phyloP scores from a whole-genome alignment of 2,888 invertebrate species.

The Carcina quercana region DNA sequence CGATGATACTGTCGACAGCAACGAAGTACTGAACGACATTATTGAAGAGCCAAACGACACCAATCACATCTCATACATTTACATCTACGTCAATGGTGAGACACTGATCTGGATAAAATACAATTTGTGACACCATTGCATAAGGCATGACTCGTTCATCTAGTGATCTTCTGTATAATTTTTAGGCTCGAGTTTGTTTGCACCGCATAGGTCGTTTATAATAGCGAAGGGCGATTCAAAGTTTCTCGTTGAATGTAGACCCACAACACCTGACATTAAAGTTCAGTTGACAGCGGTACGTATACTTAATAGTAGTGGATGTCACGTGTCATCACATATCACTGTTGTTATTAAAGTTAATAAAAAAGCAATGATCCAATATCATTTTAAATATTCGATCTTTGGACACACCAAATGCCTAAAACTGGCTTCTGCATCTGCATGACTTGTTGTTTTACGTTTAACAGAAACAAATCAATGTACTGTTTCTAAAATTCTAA shows the following conservation, averaged over 20 bases:
- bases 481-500: too few relatives aligned
- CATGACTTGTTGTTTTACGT: too few relatives aligned
- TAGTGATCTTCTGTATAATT: slow-evolving; percentile 30
- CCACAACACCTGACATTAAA: slow-evolving; percentile 56
- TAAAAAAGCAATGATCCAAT: too few relatives aligned
- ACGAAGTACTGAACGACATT: slow-evolving; percentile 35
- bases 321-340: too few relatives aligned
- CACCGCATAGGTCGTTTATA: slow-evolving; percentile 53
- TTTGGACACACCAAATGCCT: too few relatives aligned
- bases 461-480: too few relatives aligned
- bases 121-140: slow-evolving; percentile 4
- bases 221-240: slow-evolving; percentile 35
- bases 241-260: slow-evolving; percentile 61
- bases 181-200: slow-evolving; percentile 60
- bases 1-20: slow-evolving; percentile 45
- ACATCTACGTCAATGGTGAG: slow-evolving; percentile 66
- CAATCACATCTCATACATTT: slow-evolving; percentile 49
- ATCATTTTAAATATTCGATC: too few relatives aligned
- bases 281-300: slow-evolving; percentile 53
- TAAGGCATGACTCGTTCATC: slow-evolving; percentile 14
- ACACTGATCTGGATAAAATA: slow-evolving; percentile 5
- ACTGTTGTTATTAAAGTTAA: too few relatives aligned
- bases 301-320: slow-evolving; percentile 26
- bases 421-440: too few relatives aligned
- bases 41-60: slow-evolving; percentile 48